Evolutionary conservation across 2,797 vertebrate species (phyloP), one percentile per base, ranked within the genome.

Genomic region (Sebastes diaconus): DNA sequence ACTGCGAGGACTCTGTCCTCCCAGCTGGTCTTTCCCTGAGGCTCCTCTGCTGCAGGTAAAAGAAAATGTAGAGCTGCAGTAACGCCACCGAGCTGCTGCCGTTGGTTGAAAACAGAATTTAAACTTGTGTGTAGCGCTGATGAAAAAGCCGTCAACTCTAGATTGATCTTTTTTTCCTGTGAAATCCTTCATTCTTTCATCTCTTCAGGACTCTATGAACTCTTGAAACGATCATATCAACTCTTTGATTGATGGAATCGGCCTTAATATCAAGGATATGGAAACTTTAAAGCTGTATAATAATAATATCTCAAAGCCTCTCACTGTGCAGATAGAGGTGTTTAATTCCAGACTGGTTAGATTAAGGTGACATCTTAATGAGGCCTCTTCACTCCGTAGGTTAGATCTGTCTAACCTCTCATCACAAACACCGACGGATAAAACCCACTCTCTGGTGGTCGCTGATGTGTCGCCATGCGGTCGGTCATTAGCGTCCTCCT

Each of bases 401-500:
- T 50, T 50, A 20, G 18, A 50, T 50, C 46, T 50, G 46, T 50
- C 46, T 20, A 20, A 50, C 46, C 46, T 50, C 18, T n/a, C 46
- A 50, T 20, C 46, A 27, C 57, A 18, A 58, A 18, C 63, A 16
- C 22, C 6, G 6, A 27, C 46, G 5, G 8, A 16, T 34, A 3
- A 13, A 67, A 30, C 5, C 1, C 11, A n/a, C 63, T 68, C 50
- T 54, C 60, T 12, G 27, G 42, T 20, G 46, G 18, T 9, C 18
- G 8, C 52, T 54, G 50, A 54, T 54, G 50, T 54, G 50, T 36
- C 36, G 2, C 3, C 5, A 1, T 24, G 46, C 2, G 27, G 42
- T 12, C 1, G 55, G 16, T 58, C 63, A 71, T 88, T 85, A 86
- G 50, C 50, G 10, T 6, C 68, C 52, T 78, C 83, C 60, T 73